Evolutionary conservation across 2,113 vertebrate species (phyloP).

Genomic region (Mellivora capensis): DNA sequence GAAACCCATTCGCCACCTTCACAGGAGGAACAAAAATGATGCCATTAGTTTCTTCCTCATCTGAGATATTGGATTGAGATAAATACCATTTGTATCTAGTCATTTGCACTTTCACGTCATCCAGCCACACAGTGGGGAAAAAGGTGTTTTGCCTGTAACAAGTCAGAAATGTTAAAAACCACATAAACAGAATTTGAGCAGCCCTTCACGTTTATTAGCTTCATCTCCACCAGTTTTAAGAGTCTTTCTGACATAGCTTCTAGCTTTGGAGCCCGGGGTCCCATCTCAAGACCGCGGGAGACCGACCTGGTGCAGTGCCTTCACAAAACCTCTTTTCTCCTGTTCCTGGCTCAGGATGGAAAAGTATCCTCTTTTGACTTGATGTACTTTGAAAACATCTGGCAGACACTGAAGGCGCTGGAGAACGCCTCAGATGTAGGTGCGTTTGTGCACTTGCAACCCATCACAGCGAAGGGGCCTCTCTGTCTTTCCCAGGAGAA

Average conservation of each 20-base stretch:
- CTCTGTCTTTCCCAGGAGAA: background rate
- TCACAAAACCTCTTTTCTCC: background rate
- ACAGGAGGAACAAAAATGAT: background rate
- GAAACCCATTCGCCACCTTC: background rate
- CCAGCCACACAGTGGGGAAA: background rate
- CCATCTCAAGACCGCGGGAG: background rate
- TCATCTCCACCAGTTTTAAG: background rate
- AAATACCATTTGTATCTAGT: background rate
- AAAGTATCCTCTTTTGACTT: background rate
- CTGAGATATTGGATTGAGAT: background rate
- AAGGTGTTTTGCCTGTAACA: background rate
- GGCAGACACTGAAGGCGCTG: background rate
- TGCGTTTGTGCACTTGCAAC: background rate
- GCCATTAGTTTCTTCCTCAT: background rate
- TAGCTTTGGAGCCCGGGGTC: background rate
- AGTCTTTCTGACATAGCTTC: background rate
- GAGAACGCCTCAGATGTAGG: background rate
- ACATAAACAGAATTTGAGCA: background rate
- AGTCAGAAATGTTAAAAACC: background rate
- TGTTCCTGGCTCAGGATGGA: background rate
- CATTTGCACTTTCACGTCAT: background rate
- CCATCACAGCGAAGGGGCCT: background rate
- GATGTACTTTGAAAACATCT: constrained; percentile 6
- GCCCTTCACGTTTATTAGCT: background rate
- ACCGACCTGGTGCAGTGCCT: background rate